A percentile compares a stretch with the other conserved stretches of the same genome.
phyloP scores from a whole-genome alignment of 2,797 vertebrate genomes.

The Pogoniulus pusillus region DNA sequence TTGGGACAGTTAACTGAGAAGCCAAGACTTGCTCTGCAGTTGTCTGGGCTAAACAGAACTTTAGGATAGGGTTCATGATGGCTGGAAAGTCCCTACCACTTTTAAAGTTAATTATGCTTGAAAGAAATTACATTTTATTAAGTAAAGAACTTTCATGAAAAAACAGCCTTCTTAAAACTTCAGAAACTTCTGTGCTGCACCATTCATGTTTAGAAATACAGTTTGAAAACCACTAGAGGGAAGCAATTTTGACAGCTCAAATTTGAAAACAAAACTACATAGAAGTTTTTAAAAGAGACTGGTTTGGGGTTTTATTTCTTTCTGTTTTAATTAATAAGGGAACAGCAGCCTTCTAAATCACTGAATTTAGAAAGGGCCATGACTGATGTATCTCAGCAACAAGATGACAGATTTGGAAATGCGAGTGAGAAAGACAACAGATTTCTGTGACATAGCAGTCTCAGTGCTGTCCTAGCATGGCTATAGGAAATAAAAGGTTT shows the following conservation, averaged over 20 bases:
- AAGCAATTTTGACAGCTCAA: background rate
- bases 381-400: background rate
- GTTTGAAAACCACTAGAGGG: conserved; percentile 9
- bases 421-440: background rate
- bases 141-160: background rate
- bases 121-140: conserved; percentile 5
- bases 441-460: background rate
- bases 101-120: background rate
- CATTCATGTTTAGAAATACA: background rate
- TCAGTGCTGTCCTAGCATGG: background rate
- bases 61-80: conserved; percentile 39
- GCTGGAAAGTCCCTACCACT: conserved; percentile 29
- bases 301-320: background rate
- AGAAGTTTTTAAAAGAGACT: background rate
- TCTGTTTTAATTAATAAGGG: background rate
- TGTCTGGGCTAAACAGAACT: conserved; percentile 47
- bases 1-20: background rate
- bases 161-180: background rate
- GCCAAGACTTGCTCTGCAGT: conserved; percentile 12
- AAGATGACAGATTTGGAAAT: background rate
- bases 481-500: background rate
- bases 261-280: background rate
- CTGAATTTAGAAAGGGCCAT: background rate
- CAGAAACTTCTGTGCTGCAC: background rate
- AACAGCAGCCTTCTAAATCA: background rate